Evolutionary conservation across 2,888 invertebrate genomes (phyloP), one percentile per base, ranked within the genome.

Genomic region (Crematogaster levior): DNA sequence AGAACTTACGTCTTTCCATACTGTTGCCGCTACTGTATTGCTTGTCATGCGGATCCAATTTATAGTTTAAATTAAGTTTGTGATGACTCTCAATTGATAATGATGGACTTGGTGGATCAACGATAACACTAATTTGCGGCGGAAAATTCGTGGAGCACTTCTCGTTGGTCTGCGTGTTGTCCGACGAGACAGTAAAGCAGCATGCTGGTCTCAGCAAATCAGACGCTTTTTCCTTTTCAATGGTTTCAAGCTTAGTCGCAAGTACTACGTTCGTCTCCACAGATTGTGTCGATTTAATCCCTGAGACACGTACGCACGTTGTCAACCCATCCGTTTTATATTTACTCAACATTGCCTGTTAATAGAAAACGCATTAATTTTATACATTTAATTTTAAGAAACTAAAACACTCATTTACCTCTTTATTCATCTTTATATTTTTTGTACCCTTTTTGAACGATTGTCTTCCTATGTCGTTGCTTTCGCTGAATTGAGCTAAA

Each of bases 401-500:
- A 75, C 4, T 3, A 24, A 68, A 70, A 18, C 12, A 65, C 9
- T 34, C 56, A 46, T 46, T 72, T 70, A 92, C 92, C 84, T 93
- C 91, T 85, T 86, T 90, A 60, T 89, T 84, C 75, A 85, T 79
- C 12, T 79, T 56, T 40, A 72, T 18, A 66, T 40, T 75, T 58
- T 61, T 89, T 0, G 27, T 40, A 37, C 63, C 40, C 24, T 27
- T 86, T 12, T 84, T 89, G 70, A 86, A 89, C 6, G 88, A 89
- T 18, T 82, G 81, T 15, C 66, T 84, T 4, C 85, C 89, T 84
- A 98, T 98, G 93, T 98, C 98, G 93, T 96, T 97, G 27, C 97
- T 97, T 94, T 97, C 97, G 83, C 97, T 97, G 91, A 97, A 97
- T 89, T 97, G 97, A 0, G 98, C 98, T 90, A 98, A 95, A 91